Evolutionary conservation across 1,140 invertebrate genomes (phyloP).

Genomic region (Apocrypta bakeri): DNA sequence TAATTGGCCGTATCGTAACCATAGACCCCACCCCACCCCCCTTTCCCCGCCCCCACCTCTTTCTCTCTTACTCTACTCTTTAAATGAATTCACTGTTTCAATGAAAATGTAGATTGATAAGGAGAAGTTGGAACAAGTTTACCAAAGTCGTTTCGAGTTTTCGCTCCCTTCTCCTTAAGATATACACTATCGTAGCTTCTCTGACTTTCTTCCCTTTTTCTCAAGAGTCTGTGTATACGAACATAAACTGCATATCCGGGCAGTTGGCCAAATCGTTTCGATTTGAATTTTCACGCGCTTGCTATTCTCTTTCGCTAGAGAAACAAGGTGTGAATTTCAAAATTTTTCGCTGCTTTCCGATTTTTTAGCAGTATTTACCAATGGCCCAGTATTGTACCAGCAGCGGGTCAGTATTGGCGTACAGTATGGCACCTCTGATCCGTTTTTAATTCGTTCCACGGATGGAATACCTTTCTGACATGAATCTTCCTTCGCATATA

Average conservation of each 20-base stretch:
- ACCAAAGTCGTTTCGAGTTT: conserved; percentile 42
- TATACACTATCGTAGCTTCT: background rate
- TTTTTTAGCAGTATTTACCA: too few relatives aligned
- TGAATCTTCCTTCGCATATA: too few relatives aligned
- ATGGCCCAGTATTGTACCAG: too few relatives aligned
- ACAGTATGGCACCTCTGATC: too few relatives aligned
- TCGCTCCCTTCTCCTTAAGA: conserved; percentile 19
- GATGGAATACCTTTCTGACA: too few relatives aligned
- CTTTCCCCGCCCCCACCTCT: too few relatives aligned
- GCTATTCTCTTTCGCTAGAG: background rate
- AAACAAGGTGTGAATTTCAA: background rate
- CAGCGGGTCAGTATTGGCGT: too few relatives aligned
- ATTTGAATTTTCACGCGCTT: conserved; percentile 12
- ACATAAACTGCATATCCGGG: background rate
- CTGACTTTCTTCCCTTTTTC: background rate
- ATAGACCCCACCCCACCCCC: too few relatives aligned
- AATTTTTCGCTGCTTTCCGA: background rate
- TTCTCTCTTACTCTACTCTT: background rate
- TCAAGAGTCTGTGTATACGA: background rate
- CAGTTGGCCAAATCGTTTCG: conserved; percentile 35
- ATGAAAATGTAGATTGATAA: conserved; percentile 49
- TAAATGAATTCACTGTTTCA: conserved; percentile 35
- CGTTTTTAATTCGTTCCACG: too few relatives aligned
- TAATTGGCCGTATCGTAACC: conserved; percentile 13
- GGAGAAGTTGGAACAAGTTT: conserved; percentile 42